phyloP scores from a whole-genome alignment of 64 coral and sea anemone species.

The Cladopsammia gracilis region DNA sequence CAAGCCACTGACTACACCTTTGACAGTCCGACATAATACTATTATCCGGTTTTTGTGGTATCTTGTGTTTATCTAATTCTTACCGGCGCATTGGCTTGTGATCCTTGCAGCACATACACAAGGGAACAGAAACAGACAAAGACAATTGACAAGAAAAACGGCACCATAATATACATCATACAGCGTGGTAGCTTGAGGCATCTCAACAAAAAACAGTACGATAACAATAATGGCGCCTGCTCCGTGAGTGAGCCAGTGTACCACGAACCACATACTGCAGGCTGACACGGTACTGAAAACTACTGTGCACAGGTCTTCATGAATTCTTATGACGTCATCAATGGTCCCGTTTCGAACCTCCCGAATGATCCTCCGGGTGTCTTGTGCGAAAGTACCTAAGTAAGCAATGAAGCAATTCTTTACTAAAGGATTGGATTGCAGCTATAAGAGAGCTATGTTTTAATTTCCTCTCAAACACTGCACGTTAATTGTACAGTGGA shows the following conservation, averaged over 20 bases:
- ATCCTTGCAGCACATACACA: background rate
- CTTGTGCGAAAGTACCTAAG: background rate
- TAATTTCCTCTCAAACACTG: too few species aligned
- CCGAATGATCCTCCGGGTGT: background rate
- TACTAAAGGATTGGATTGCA: too few species aligned
- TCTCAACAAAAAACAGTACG: background rate
- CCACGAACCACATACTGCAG: constrained; percentile 1
- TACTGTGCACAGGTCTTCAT: background rate
- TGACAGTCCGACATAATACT: too few species aligned
- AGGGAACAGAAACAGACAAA: constrained; percentile 1
- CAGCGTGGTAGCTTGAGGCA: background rate
- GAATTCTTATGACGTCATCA: constrained; percentile 10
- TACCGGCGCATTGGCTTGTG: background rate
- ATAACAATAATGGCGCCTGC: background rate
- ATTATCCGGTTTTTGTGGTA: too few species aligned
- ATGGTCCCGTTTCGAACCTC: background rate
- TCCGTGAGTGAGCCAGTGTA: constrained; percentile 1
- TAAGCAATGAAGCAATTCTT: background rate
- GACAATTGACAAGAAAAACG: background rate
- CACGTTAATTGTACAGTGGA: too few species aligned
- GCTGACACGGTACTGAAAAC: constrained; percentile 16
- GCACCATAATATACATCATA: background rate
- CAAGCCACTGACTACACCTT: too few species aligned
- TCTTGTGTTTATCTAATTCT: background rate
- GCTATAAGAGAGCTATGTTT: too few species aligned